Evolutionary conservation across 2,797 vertebrate genomes (phyloP), one percentile per base, ranked within the genome.

Genomic region (Mus spretus): DNA sequence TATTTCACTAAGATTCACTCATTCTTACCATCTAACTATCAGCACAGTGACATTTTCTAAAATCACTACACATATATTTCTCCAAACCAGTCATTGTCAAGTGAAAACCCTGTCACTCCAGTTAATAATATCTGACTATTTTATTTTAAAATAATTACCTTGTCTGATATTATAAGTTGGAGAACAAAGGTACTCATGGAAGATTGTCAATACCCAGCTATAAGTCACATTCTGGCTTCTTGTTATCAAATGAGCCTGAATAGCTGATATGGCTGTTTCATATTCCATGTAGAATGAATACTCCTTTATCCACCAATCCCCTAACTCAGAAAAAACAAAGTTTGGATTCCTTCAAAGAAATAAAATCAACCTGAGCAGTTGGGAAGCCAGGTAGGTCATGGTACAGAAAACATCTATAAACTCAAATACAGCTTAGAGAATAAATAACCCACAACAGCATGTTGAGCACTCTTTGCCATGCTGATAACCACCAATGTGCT

Each of bases 361-460:
- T 14, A 88, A 92, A 65, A 47, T 22, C 37, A 96, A 81, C 75
- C 83, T 91, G 79, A 53, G n/a, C 83, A 89, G 0, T 47, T 91
- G 92, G 86, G 86, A 81, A 93, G 70, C n/a, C 40, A 65, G 78
- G 67, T 59, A 80, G 83, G 82, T 96, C 92, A 95, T 93, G 97
- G 80, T 95, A 79, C 93, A 92, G 80, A 72, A 93, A 97, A 90
- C 11, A 83, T 63, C 88, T 95, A 70, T 88, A 96, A 93, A 91
- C 61, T 78, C 92, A 95, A 96, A 93, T 79, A 72, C 63, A 95
- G 92, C 95, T 94, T 89, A 94, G 94, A 97, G 81, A 97, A 84
- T 96, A 95, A 97, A 96, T 95, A 94, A 94, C 87, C 65, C 57
- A 63, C 88, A 75, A 37, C 95, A 97, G 92, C 94, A 93, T 94